Evolutionary conservation across 2,888 invertebrate genomes (phyloP), one percentile per base, ranked within the genome.

Genomic region (Pammene aurita): DNA sequence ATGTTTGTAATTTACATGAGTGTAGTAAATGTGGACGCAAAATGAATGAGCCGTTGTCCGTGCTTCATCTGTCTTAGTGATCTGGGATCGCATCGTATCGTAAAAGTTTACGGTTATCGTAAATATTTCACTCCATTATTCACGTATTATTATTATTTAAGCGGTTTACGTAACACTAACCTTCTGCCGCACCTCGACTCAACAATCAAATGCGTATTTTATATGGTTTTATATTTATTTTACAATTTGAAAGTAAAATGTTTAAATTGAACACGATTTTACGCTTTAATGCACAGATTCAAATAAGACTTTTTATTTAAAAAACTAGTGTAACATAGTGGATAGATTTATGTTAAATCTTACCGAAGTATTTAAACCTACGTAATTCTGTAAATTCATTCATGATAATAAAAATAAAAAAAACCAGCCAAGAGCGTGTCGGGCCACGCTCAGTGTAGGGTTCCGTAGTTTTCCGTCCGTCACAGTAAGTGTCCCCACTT

Each of bases 61-160:
- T 54, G 54, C 34, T 54, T 7, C n/a, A n/a, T 54, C 54, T 54
- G 34, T 7, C 2, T n/a, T 34, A n/a, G 34, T 35, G n/a, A 54
- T 54, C 34, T 54, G n/a, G n/a, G 34, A n/a, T 38, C 16, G 34
- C 48, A 57, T 42, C 41, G 35, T 54, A 63, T 60, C 68, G 58
- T 69, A 64, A 64, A 64, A 58, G 16, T 68, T 68, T 63, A 68
- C 63, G 42, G 50, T 64, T 68, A 68, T 68, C 63, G 63, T 68
- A 69, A 69, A 69, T 69, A 69, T 69, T 48, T 58, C 54, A 65
- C 46, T 62, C 41, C 34, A 55, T 55, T 64, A 64, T 44, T 64
- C 44, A 64, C 63, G 44, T 48, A 60, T 65, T 69, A 60, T 65
- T 60, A 38, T 65, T 46, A 58, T 68, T 50, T 52, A 48, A 67